Base-by-base conservation (phyloP, 1,140 invertebrate species). In the Sinella curviseta region DNA sequence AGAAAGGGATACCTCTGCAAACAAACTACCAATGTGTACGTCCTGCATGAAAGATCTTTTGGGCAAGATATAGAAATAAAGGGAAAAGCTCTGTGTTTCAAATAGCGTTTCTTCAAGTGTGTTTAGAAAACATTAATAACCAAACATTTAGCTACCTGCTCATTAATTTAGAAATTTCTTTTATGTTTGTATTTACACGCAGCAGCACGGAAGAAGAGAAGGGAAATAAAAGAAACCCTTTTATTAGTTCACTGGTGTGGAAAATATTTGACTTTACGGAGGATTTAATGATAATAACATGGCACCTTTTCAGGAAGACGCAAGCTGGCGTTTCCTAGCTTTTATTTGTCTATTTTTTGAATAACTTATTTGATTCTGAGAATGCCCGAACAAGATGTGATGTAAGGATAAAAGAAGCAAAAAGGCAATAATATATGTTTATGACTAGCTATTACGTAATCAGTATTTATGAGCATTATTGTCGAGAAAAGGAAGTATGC, bases 111-210 rank as follows among this genome's bases (percentile, higher is more conserved):
- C n/a, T n/a, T 65, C 57, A 70, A 70, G 65, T 33, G 65, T 70
- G 65, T 70, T 70, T 70, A 70, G 31, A 70, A 70, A 70, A 60
- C 55, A 60, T 60, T 33, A 70, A 31, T 70, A 70, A 70, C 65
- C 65, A 70, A 70, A 33, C 65, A 70, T 70, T 70, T 70, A 70
- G 65, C 65, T 70, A 70, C 65, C 65, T 70, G 31, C 65, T 70
- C 65, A 70, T 70, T 70, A 70, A 70, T 70, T 70, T 70, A 70
- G 8, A 8, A 70, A 33, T 33, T 48, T 70, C 65, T 70, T 70
- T 70, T 70, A 30, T 70, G 26, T 26, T 65, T 70, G 31, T 70
- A 70, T 70, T 31, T 70, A 70, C 31, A 33, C 65, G 14, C 31
- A 33, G 8, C 14, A 17, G 57, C 14, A 17, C 24, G 57, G 16